phyloP scores from a whole-genome alignment of 1,140 invertebrate genomes.

The Drosophila sulfurigaster region DNA sequence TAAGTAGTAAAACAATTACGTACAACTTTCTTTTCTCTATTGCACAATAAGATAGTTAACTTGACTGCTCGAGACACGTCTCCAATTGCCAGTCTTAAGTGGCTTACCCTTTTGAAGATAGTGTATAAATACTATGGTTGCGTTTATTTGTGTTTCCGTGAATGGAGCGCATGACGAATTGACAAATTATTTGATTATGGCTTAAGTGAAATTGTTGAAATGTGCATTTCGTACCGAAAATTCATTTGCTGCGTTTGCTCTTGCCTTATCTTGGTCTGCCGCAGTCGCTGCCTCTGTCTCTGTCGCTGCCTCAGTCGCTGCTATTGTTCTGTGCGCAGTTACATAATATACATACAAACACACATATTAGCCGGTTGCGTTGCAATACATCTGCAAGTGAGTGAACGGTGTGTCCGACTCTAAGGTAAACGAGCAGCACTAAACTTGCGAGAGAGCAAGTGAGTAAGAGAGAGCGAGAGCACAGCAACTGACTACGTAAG shows the following conservation, averaged over 20 bases:
- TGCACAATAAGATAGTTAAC: background rate
- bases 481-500: slow-evolving; percentile 26
- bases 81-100: background rate
- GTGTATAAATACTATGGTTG: slow-evolving; percentile 21
- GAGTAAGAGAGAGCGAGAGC: slow-evolving; percentile 1
- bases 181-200: slow-evolving; percentile 43
- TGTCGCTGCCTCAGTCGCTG: background rate
- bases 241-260: slow-evolving; percentile 18
- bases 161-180: slow-evolving; percentile 41
- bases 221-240: slow-evolving; percentile 35
- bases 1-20: too few relatives aligned
- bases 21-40: background rate
- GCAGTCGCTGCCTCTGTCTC: background rate
- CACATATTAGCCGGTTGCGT: slow-evolving; percentile 35
- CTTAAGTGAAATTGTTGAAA: slow-evolving; percentile 23
- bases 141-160: slow-evolving; percentile 66
- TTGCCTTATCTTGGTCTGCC: slow-evolving; percentile 13
- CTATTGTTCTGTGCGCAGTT: slow-evolving; percentile 24
- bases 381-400: slow-evolving; percentile 12
- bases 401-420: background rate
- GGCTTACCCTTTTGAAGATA: background rate
- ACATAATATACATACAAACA: slow-evolving; percentile 15
- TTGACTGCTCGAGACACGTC: background rate
- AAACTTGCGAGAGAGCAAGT: background rate
- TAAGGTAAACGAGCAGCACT: background rate